These are phyloP conservation scores for Catalaphyllia jardinei DNA, from an alignment of 64 coral and sea anemone genomes.

Conservation along the genomic window DNA sequence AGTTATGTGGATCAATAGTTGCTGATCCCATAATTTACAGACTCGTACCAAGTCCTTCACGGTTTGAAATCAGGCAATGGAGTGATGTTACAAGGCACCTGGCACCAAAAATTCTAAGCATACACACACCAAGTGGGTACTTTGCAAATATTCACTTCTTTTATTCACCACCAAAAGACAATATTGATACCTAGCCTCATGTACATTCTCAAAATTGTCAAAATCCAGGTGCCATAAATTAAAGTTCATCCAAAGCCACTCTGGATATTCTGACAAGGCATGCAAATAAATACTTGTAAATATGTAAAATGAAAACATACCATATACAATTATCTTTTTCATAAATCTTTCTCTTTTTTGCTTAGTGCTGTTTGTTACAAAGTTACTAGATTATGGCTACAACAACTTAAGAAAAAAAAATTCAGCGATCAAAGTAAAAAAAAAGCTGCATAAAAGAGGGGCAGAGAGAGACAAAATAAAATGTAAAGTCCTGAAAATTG, in stretches of 20 bases:
- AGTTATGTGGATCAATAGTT: too few species aligned
- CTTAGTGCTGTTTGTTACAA: not conserved
- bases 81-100: too few species aligned
- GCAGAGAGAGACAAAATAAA: too few species aligned
- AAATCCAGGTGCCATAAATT: not conserved
- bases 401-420: too few species aligned
- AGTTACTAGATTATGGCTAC: not conserved
- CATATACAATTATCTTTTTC: not conserved
- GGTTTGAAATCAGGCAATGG: too few species aligned
- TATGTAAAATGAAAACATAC: not conserved
- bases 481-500: too few species aligned
- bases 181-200: not conserved
- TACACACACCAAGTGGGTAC: too few species aligned
- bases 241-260: not conserved
- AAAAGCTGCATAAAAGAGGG: not conserved
- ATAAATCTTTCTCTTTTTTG: not conserved
- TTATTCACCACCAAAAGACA: constrained; percentile 1
- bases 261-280: not conserved
- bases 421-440: not conserved
- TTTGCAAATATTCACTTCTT: not conserved
- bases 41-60: too few species aligned
- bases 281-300: constrained; percentile 27
- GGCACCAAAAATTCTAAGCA: too few species aligned
- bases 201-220: not conserved
- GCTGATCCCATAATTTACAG: too few species aligned